Evolutionary conservation across 2,113 vertebrate genomes (phyloP).

Genomic region (Arenaria interpres): DNA sequence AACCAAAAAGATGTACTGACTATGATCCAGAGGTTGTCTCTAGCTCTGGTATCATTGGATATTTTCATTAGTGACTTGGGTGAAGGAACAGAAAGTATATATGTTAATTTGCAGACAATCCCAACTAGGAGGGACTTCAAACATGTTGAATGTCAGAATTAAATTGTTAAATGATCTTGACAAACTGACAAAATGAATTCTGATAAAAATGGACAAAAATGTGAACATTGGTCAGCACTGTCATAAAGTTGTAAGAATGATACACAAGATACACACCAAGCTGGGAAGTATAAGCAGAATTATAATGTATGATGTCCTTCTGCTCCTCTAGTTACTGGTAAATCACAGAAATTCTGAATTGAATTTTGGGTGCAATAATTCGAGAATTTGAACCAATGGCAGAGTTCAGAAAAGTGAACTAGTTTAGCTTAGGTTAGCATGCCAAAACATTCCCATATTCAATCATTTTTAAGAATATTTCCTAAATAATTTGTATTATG

Average conservation of each 20-base stretch:
- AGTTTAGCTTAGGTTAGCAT: neutral
- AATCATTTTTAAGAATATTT: neutral
- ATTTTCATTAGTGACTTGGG: neutral
- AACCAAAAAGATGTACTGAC: neutral
- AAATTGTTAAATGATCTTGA: neutral
- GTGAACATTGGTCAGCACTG: neutral
- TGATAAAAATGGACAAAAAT: neutral
- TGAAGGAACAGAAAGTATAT: neutral
- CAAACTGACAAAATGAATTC: neutral
- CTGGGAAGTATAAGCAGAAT: neutral
- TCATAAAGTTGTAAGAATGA: neutral
- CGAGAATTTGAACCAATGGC: neutral
- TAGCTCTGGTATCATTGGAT: neutral
- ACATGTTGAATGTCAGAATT: neutral
- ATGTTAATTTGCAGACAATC: neutral
- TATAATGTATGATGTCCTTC: neutral
- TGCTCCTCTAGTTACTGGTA: neutral
- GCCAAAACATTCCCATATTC: neutral
- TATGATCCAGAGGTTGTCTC: neutral
- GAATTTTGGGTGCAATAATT: neutral
- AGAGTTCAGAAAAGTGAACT: neutral
- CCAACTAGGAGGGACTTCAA: neutral
- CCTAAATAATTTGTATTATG: neutral
- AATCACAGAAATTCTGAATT: neutral
- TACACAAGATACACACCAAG: neutral